Evolutionary conservation across 2,113 vertebrate species (phyloP).

Genomic region (Phasianus colchicus): DNA sequence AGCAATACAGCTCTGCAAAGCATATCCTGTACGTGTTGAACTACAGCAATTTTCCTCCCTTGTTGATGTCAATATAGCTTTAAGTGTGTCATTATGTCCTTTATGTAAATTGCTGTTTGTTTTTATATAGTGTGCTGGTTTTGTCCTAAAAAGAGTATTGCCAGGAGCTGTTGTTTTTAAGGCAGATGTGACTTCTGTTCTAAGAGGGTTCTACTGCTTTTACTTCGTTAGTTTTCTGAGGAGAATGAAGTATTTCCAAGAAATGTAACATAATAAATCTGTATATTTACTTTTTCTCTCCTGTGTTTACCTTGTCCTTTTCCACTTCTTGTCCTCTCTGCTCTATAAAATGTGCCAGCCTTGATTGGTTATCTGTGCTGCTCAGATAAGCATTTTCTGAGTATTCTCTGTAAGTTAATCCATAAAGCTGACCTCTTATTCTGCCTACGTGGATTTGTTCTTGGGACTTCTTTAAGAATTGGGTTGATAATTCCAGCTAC

Average conservation of each 20-base stretch:
- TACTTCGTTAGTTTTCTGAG: neutral
- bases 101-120: constrained; percentile 4
- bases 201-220: neutral
- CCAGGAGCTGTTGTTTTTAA: neutral
- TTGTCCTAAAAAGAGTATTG: neutral
- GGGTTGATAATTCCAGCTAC: neutral
- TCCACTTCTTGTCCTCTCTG: neutral
- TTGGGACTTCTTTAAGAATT: neutral
- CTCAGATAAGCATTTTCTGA: neutral
- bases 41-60: neutral
- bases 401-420: neutral
- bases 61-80: neutral
- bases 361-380: neutral
- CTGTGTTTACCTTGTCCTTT: neutral
- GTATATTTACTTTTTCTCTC: constrained; percentile 7
- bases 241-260: constrained; percentile 17
- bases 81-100: neutral
- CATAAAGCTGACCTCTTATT: neutral
- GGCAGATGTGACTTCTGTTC: neutral
- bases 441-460: neutral
- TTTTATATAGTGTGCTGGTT: neutral
- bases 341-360: neutral
- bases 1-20: neutral
- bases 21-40: neutral
- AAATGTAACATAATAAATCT: constrained; percentile 35